phyloP scores from a whole-genome alignment of 2,113 vertebrate genomes.

The Pollimyrus isidori region DNA sequence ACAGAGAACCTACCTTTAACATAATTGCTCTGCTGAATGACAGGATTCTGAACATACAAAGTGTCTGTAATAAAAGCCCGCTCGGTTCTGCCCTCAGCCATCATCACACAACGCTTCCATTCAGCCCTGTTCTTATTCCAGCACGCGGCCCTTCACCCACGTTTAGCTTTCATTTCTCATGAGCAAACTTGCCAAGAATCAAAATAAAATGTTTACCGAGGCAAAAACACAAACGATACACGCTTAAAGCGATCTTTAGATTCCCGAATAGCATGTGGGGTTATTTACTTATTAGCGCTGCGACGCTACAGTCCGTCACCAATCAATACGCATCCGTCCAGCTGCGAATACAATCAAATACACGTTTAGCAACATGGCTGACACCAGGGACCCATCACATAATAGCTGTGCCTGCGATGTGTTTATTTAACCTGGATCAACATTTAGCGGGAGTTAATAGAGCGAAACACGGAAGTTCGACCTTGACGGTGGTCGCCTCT shows the following conservation, averaged over 20 bases:
- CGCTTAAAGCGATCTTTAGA: neutral
- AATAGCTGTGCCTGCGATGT: neutral
- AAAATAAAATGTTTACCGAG: neutral
- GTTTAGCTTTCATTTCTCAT: neutral
- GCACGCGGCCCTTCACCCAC: neutral
- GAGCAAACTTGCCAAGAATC: neutral
- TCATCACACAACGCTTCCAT: neutral
- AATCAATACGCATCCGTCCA: neutral
- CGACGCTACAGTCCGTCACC: neutral
- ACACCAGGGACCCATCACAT: neutral
- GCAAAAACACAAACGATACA: neutral
- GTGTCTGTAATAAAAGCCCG: neutral
- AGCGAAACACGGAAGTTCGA: no score
- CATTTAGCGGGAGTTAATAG: neutral
- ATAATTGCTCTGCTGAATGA: neutral
- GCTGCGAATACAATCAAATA: neutral
- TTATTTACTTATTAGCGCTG: neutral
- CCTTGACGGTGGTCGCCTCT: neutral
- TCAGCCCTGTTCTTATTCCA: neutral
- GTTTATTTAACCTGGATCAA: neutral
- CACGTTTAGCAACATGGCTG: neutral
- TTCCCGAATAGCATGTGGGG: neutral
- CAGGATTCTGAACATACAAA: neutral
- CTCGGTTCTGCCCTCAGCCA: neutral
- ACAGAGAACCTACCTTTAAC: neutral